Percentiles rank a stretch among this genome's conserved stretches.
Evolutionary conservation across 2,888 invertebrate genomes (phyloP).

Genomic region (Drosophila austrosaltans): DNA sequence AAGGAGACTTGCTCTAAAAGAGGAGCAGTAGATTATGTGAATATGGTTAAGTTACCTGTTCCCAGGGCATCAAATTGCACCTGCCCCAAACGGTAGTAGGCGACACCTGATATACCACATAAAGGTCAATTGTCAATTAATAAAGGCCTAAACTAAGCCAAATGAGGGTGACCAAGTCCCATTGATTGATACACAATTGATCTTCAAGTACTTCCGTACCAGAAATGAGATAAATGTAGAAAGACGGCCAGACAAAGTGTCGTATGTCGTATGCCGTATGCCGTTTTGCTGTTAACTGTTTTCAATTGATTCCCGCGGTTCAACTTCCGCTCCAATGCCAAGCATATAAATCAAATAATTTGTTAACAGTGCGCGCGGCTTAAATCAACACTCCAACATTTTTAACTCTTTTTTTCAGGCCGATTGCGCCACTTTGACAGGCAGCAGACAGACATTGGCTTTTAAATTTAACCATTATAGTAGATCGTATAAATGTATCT

Average conservation of each 20-base stretch:
- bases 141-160: slow-evolving; percentile 37
- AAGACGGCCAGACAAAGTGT: slow-evolving; percentile 23
- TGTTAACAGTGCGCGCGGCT: slow-evolving; percentile 52
- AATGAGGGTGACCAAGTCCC: slow-evolving; percentile 46
- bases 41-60: slow-evolving; percentile 37
- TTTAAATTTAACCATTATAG: slow-evolving; percentile 7
- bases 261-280: slow-evolving; percentile 41
- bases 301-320: slow-evolving; percentile 39
- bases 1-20: slow-evolving; percentile 9
- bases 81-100: slow-evolving; percentile 37
- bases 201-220: slow-evolving; percentile 44
- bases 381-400: slow-evolving; percentile 47
- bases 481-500: not conserved
- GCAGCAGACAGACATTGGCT: slow-evolving; percentile 39
- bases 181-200: slow-evolving; percentile 22
- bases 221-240: slow-evolving; percentile 7
- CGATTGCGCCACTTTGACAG: slow-evolving; percentile 65
- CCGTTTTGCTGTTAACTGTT: slow-evolving; percentile 30
- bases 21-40: not conserved
- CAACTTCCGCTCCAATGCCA: slow-evolving; percentile 68
- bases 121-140: slow-evolving; percentile 36
- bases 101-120: slow-evolving; percentile 58
- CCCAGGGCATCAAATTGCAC: slow-evolving; percentile 72
- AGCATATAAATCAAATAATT: slow-evolving; percentile 62
- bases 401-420: slow-evolving; percentile 28